Base-by-base conservation (phyloP, 2,113 vertebrate genomes). In the Sterrhoptilus dennistouni region DNA sequence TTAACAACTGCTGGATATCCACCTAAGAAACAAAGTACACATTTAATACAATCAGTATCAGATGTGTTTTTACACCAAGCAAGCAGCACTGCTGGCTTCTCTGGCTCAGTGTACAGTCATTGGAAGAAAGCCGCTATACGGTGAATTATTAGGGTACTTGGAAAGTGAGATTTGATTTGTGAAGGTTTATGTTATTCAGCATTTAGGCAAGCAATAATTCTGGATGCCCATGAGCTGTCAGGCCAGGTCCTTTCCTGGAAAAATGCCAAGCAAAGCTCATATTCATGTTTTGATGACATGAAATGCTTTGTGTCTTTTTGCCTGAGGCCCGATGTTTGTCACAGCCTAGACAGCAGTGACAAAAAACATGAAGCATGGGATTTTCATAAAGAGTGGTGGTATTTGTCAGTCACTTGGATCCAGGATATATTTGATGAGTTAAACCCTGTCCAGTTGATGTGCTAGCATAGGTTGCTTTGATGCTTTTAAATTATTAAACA, bases 171-270 rank as follows among this genome's bases (percentile, higher is more conserved):
- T 87, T 83, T 92, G 75, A 90, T 93, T 91, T 96, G 66, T 90
- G 90, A 83, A 75, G 63, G 50, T 40, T 94, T 89, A 33, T 81
- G 45, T 77, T 94, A 65, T 77, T 87, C 82, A 53, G 5, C 50
- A 68, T 83, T 95, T 82, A 90, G 38, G 79, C 50, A 69, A 93
- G 82, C 71, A 88, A 75, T 95, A 86, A 92, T 91, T 94, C 75
- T 90, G 56, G 11, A 16, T 53, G 28, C 27, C 75, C 45, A 23
- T 60, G 72, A 93, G 40, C 70, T 93, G 66, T 91, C 91, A 94
- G 59, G 50, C 40, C 36, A 8, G 11, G 45, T 76, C 38, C 45
- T 88, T 87, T 81, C 47, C 63, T 91, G 79, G 59, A 90, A 69
- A 52, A 84, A 27, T 47, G 36, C 85, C 54, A 63, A 60, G 75